Evolutionary conservation across 2,797 vertebrate species (phyloP), one percentile per base, ranked within the genome.

Genomic region (Enteromius mattozi): DNA sequence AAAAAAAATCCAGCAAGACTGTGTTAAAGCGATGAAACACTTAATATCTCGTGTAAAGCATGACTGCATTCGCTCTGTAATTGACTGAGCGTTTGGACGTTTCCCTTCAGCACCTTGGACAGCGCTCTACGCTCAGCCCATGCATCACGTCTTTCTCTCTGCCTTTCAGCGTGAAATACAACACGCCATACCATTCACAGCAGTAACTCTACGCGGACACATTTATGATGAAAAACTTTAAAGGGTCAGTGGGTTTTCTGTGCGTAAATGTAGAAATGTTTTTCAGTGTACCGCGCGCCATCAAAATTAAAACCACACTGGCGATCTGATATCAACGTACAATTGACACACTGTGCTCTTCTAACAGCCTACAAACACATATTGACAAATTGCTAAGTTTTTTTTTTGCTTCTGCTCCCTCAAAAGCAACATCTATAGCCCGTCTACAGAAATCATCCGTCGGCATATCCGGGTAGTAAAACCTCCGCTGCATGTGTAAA

Each of bases 101-200:
- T 90, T 92, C 86, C 86, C 86, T 94, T 94, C 93, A 94, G 93
- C 66, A 94, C 93, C 92, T 83, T 69, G 93, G 93, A 94, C 89
- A 92, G 92, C 72, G 86, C 37, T 88, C 75, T 86, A 77, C 84
- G 87, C 75, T 47, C 79, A 75, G 88, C 78, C 85, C 61, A 89
- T 76, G 83, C 90, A 87, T 90, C 90, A 86, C 87, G 81, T 81
- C 56, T 79, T 37, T 54, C 78, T 79, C 49, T 54, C 78, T 88
- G 47, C 85, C 33, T 88, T 89, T 90, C 81, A 84, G 51, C 21
- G 17, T 78, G 70, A 79, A 87, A 86, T 76, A 87, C 78, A 88
- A 88, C 54, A 87, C 84, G 63, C 49, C 56, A 17, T 9, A 47
- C 75, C 59, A 45, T 80, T 87, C 84, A 75, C 40, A 63, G 42